phyloP scores from a whole-genome alignment of 1,140 invertebrate genomes.

The Hypothenemus hampei region DNA sequence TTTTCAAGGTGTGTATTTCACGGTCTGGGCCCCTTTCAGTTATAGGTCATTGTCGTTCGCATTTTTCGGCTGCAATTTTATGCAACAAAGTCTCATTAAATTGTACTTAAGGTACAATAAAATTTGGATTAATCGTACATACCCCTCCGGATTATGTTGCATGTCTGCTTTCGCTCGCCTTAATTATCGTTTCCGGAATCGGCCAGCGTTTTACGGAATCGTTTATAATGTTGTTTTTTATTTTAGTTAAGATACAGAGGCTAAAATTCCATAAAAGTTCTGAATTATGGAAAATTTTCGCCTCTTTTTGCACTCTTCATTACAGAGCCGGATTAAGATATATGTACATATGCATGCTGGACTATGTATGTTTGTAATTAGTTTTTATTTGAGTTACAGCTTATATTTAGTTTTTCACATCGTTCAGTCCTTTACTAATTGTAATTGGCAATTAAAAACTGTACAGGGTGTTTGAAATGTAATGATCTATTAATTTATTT shows the following conservation, averaged over 20 bases:
- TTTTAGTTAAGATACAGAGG: no score
- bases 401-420: no score
- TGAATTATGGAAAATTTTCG: neutral
- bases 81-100: slow-evolving; percentile 40
- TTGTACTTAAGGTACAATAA: slow-evolving; percentile 39
- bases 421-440: no score
- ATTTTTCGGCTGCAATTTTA: slow-evolving; percentile 38
- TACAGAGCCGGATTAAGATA: no score
- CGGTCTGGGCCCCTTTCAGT: slow-evolving; percentile 35
- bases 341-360: no score
- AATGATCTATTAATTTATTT: no score
- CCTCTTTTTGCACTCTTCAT: no score
- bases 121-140: slow-evolving; percentile 36
- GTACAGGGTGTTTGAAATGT: no score
- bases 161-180: slow-evolving; percentile 27
- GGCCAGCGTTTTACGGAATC: slow-evolving; percentile 1
- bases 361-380: no score
- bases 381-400: no score
- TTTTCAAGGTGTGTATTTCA: slow-evolving; percentile 34
- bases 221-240: no score
- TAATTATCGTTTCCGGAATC: slow-evolving; percentile 21
- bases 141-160: slow-evolving; percentile 30
- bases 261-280: neutral
- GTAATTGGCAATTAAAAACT: no score
- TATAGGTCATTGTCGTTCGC: slow-evolving; percentile 38